Conservation (phyloP, 2,888 invertebrate species). For the Bellardia bayeri region DNA sequence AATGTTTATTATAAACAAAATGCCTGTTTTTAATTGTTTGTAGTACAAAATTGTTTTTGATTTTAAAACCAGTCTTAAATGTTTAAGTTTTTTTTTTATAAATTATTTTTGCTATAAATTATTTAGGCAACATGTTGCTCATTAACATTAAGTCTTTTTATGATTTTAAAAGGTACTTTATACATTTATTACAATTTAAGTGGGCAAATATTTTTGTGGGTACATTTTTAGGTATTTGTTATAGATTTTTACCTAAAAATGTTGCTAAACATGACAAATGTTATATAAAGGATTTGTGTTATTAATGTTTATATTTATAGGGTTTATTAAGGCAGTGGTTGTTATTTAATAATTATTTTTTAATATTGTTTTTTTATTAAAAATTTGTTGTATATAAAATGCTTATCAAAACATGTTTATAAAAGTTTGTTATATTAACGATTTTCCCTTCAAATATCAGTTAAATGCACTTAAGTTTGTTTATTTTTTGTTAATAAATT, state of each 20-base stretch:
- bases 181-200: slow-evolving; percentile 17
- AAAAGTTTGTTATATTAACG: slow-evolving; percentile 23
- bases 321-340: slow-evolving; percentile 35
- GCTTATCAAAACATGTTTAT: slow-evolving; percentile 45
- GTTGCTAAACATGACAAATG: slow-evolving; percentile 16
- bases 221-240: neutral
- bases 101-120: neutral
- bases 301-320: neutral
- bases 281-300: neutral
- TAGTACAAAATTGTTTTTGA: neutral
- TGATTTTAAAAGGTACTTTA: neutral
- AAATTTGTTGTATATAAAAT: slow-evolving; percentile 47
- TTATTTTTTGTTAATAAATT: neutral
- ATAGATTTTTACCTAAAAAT: neutral
- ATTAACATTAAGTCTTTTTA: neutral
- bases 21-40: neutral
- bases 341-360: neutral
- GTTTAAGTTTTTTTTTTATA: neutral
- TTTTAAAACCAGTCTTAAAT: slow-evolving; percentile 23
- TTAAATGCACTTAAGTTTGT: slow-evolving; percentile 67
- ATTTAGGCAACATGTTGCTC: slow-evolving; percentile 45
- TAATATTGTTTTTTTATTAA: slow-evolving; percentile 13
- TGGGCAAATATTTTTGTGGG: slow-evolving; percentile 8
- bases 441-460: slow-evolving; percentile 38
- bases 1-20: neutral